Percentiles rank a stretch among this genome's conserved stretches.
These are phyloP conservation scores for Hydrozoanthus gracilis DNA, from an alignment of 92 coral and sea anemone genomes.

Conservation along the genomic window DNA sequence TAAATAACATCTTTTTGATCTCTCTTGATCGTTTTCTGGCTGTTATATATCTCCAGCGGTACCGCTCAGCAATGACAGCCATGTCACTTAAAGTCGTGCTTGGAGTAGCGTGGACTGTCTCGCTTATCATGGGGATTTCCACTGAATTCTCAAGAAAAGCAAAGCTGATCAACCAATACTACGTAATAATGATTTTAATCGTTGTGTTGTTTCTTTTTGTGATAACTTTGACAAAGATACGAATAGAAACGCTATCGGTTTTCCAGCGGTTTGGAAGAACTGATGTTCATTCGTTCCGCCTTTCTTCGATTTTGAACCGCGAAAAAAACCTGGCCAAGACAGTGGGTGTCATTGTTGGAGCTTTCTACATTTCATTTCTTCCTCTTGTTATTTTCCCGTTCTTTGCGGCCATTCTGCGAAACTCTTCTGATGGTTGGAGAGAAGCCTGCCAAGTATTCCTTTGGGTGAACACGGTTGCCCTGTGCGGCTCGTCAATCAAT, in stretches of 20 bases:
- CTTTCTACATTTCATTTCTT: slow-evolving; percentile 70
- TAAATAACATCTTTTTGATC: slow-evolving; percentile 73
- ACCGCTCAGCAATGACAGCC: slow-evolving; percentile 63
- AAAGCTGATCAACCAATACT: slow-evolving; percentile 72
- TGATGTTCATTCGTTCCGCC: slow-evolving; percentile 15
- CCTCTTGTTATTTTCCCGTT: slow-evolving; percentile 77
- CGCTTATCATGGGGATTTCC: slow-evolving; percentile 69
- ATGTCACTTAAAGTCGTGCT: slow-evolving; percentile 56
- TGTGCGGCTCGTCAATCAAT: slow-evolving; percentile 73
- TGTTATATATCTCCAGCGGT: slow-evolving; percentile 68
- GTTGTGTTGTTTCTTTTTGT: slow-evolving; percentile 62
- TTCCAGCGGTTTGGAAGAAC: slow-evolving; percentile 14
- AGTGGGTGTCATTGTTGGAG: slow-evolving; percentile 77
- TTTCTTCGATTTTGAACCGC: slow-evolving; percentile 60
- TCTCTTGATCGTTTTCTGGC: slow-evolving; percentile 86
- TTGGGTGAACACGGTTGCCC: slow-evolving; percentile 81
- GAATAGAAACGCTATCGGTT: slow-evolving; percentile 56
- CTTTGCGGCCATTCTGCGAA: slow-evolving; percentile 43
- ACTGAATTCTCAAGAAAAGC: slow-evolving; percentile 64
- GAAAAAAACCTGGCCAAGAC: slow-evolving; percentile 72
- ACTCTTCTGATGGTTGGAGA: slow-evolving; percentile 23
- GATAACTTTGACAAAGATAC: slow-evolving; percentile 67
- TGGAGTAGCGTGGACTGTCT: slow-evolving; percentile 67
- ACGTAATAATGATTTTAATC: slow-evolving; percentile 63
- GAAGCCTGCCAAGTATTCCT: slow-evolving; percentile 72